phyloP scores from a whole-genome alignment of 2,888 invertebrate species.

The Julus scanicus region DNA sequence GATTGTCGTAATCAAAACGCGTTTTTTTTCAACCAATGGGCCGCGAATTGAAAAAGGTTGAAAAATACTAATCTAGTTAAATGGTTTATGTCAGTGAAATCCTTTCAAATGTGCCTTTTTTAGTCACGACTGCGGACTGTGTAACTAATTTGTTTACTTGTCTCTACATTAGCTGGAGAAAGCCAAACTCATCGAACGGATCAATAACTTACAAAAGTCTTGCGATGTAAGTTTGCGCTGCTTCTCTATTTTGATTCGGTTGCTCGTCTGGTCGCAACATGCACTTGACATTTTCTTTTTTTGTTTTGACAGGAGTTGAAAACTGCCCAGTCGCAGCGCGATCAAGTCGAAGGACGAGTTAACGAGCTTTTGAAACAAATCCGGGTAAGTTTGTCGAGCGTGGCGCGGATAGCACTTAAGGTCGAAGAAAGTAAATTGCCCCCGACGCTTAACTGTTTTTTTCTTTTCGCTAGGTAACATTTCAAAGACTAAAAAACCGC shows the following conservation, averaged over 20 bases:
- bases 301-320: constrained; percentile 41
- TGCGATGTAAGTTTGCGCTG: background rate
- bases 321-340: background rate
- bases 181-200: constrained; percentile 57
- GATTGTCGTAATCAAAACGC: too few species aligned
- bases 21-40: too few species aligned
- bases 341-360: constrained; percentile 46
- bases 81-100: too few species aligned
- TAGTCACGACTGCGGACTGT: too few species aligned
- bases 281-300: background rate
- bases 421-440: too few species aligned
- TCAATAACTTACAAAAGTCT: constrained; percentile 58
- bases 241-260: background rate
- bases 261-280: background rate
- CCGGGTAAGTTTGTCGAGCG: background rate
- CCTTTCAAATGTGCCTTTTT: too few species aligned
- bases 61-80: too few species aligned
- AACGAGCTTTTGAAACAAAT: constrained; percentile 50
- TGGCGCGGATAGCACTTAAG: too few species aligned
- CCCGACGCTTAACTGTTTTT: too few species aligned
- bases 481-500: background rate
- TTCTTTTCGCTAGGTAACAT: too few species aligned
- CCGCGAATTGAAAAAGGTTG: too few species aligned
- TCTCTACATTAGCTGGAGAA: constrained; percentile 58
- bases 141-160: background rate